phyloP scores from a whole-genome alignment of 2,888 invertebrate species.

The Tholera decimalis region DNA sequence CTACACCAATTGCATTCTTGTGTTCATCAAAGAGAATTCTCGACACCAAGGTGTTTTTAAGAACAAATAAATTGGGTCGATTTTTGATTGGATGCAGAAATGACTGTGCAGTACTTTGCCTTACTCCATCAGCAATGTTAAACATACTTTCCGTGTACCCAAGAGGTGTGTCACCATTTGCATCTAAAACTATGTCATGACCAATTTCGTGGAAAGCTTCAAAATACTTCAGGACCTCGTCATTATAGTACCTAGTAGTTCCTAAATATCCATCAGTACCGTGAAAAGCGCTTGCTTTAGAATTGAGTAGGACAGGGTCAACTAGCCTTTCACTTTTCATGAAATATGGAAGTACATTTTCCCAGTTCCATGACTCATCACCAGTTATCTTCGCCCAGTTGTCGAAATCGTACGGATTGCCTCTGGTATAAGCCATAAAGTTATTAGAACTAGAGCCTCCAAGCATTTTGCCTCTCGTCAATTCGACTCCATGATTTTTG shows the following conservation, averaged over 20 bases:
- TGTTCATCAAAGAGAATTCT: constrained; percentile 85
- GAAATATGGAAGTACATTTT: constrained; percentile 85
- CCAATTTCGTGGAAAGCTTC: constrained; percentile 84
- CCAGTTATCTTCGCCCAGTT: constrained; percentile 87
- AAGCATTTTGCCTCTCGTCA: constrained; percentile 91
- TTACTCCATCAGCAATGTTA: constrained; percentile 81
- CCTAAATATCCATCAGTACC: constrained; percentile 81
- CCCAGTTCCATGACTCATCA: constrained; percentile 89
- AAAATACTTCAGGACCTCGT: constrained; percentile 65
- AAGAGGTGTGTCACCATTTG: constrained; percentile 78
- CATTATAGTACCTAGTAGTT: constrained; percentile 71
- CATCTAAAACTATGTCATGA: constrained; percentile 72
- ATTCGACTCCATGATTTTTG: constrained; percentile 35
- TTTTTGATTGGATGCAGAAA: constrained; percentile 79
- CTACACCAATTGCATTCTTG: constrained; percentile 84
- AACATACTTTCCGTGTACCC: constrained; percentile 85
- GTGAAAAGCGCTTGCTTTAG: constrained; percentile 67
- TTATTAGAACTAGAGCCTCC: constrained; percentile 90
- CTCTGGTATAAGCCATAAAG: constrained; percentile 89
- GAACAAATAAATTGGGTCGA: constrained; percentile 75
- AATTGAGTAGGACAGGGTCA: constrained; percentile 55
- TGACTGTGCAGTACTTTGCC: constrained; percentile 86
- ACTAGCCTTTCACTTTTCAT: constrained; percentile 84
- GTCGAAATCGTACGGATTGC: constrained; percentile 75
- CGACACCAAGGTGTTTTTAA: constrained; percentile 85